Conservation (phyloP, 2,888 invertebrate species). For the Zelleria hepariella region DNA sequence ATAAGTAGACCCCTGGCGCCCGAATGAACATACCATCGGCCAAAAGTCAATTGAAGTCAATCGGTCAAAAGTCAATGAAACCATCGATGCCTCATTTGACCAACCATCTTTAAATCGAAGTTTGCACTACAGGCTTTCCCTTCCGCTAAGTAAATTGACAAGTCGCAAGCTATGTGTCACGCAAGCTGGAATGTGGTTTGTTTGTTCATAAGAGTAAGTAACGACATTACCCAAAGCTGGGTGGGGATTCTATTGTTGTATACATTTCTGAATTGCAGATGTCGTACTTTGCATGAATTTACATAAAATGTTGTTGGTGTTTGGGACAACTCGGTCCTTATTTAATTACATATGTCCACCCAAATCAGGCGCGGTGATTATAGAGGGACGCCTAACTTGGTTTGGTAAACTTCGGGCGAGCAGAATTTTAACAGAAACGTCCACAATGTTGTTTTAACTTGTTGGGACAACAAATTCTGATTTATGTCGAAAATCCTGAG, state of each 20-base stretch:
- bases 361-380: background rate
- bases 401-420: background rate
- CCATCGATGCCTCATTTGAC: too few relatives aligned
- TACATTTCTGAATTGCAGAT: background rate
- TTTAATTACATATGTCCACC: background rate
- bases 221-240: too few relatives aligned
- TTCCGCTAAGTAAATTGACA: too few relatives aligned
- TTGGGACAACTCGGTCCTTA: background rate
- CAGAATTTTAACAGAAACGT: background rate
- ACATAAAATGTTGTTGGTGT: background rate
- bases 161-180: too few relatives aligned
- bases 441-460: background rate
- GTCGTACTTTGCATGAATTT: background rate
- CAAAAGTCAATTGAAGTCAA: too few relatives aligned
- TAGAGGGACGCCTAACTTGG: background rate
- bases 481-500: background rate
- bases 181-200: too few relatives aligned
- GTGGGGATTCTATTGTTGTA: background rate
- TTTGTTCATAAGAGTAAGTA: too few relatives aligned
- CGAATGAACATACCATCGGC: too few relatives aligned
- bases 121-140: too few relatives aligned
- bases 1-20: too few relatives aligned
- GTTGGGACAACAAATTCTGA: background rate
- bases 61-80: too few relatives aligned
- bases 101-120: too few relatives aligned